Evolutionary conservation across 2,797 vertebrate species (phyloP).

Genomic region (Erpetoichthys calabaricus): DNA sequence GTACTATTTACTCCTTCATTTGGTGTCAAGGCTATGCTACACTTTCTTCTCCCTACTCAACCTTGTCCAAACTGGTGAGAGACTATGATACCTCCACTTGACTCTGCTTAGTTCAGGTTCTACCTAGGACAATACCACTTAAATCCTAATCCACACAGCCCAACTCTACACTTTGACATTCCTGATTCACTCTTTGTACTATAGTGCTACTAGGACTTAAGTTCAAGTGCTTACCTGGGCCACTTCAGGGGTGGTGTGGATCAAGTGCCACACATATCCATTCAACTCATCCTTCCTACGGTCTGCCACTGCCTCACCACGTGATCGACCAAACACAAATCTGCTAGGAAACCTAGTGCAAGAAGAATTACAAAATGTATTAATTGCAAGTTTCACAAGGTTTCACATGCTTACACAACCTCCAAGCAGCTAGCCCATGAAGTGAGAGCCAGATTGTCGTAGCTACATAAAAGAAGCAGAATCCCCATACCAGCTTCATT

Average conservation of each 20-base stretch:
- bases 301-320: slow-evolving; percentile 74
- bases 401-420: too few species aligned
- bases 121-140: too few species aligned
- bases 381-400: too few species aligned
- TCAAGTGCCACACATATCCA: slow-evolving; percentile 83
- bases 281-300: slow-evolving; percentile 78
- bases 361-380: background rate
- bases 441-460: too few species aligned
- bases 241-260: slow-evolving; percentile 63
- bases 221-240: slow-evolving; percentile 58
- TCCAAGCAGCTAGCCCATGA: too few species aligned
- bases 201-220: background rate
- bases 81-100: background rate
- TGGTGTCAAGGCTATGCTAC: too few species aligned
- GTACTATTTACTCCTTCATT: too few species aligned
- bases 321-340: slow-evolving; percentile 75
- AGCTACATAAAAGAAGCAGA: too few species aligned
- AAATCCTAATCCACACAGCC: too few species aligned
- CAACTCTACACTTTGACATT: too few species aligned
- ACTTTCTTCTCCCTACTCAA: background rate
- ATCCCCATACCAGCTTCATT: too few species aligned
- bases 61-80: background rate
- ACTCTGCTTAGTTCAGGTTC: too few species aligned
- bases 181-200: background rate
- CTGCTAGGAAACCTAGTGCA: slow-evolving; percentile 74